These are phyloP conservation scores for Drosophila sordidula DNA, from an alignment of 2,888 invertebrate species.

Conservation along the genomic window DNA sequence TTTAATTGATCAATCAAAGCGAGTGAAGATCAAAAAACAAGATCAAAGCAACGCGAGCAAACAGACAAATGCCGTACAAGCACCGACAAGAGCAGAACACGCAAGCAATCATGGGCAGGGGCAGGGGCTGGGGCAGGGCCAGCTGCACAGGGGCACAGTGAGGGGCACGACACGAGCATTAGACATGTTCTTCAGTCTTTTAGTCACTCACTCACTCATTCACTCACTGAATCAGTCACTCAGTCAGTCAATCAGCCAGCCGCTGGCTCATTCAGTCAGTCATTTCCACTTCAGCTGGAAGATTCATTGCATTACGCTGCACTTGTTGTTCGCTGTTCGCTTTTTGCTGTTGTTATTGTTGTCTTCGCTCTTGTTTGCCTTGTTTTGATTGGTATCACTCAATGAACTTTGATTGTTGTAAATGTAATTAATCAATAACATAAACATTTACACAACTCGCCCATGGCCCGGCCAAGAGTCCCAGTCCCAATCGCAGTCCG, in stretches of 20 bases:
- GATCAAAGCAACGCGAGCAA: constrained; percentile 71
- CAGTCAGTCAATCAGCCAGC: constrained; percentile 42
- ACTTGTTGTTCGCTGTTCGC: constrained; percentile 24
- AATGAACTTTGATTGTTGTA: constrained; percentile 78
- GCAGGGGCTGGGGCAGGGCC: not conserved
- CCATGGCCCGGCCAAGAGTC: constrained; percentile 22
- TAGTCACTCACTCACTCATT: constrained; percentile 49
- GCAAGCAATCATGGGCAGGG: constrained; percentile 58
- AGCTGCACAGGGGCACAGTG: not conserved
- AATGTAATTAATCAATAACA: constrained; percentile 81
- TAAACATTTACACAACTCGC: constrained; percentile 69
- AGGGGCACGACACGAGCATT: constrained; percentile 41
- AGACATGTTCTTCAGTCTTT: constrained; percentile 66
- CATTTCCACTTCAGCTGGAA: constrained; percentile 54
- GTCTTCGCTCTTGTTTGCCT: constrained; percentile 33
- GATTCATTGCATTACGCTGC: constrained; percentile 68
- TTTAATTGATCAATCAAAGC: constrained; percentile 84
- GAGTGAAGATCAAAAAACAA: constrained; percentile 81
- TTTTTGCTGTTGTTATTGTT: constrained; percentile 14
- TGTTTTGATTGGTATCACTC: constrained; percentile 83
- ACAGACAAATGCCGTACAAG: constrained; percentile 78
- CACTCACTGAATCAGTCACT: constrained; percentile 29
- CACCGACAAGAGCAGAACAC: constrained; percentile 69
- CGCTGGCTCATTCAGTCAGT: constrained; percentile 33
- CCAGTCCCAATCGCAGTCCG: constrained; percentile 1